phyloP scores from a whole-genome alignment of 2,113 vertebrate species.

The Herpetotheres cachinnans region DNA sequence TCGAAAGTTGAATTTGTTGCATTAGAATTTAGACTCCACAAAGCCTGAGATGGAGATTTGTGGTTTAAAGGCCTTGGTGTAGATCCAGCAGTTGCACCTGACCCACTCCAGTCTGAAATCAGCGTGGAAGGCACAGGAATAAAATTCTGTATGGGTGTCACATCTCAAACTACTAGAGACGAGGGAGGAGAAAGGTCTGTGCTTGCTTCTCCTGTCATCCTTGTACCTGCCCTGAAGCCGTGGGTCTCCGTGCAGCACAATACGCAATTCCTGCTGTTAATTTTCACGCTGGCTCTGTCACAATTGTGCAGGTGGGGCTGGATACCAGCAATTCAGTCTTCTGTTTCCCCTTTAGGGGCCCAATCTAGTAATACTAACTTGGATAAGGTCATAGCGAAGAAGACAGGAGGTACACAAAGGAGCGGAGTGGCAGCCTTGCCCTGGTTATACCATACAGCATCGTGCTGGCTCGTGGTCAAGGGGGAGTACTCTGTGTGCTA shows the following conservation, averaged over 20 bases:
- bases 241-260: not conserved
- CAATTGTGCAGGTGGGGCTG: not conserved
- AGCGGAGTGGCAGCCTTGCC: not conserved
- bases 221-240: not conserved
- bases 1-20: constrained; percentile 73
- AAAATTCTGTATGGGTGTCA: not conserved
- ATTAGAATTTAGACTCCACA: constrained; percentile 64
- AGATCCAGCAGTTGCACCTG: constrained; percentile 9
- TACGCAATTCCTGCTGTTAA: not conserved
- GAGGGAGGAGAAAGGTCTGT: not conserved
- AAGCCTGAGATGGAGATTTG: constrained; percentile 35
- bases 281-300: not conserved
- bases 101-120: constrained; percentile 77
- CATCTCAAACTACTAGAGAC: not conserved
- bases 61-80: constrained; percentile 50
- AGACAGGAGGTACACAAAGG: not conserved
- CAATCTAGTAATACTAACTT: not conserved
- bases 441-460: not conserved
- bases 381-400: not conserved
- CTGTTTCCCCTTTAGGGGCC: not conserved
- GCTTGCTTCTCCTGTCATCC: not conserved
- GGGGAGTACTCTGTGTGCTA: not conserved
- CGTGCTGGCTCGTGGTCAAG: not conserved
- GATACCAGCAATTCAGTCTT: not conserved
- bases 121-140: not conserved